Percentiles rank a stretch among this genome's conserved stretches.
Evolutionary conservation across 53 echinoderm and acorn worm species (phyloP).

Genomic region (Zoroaster sp.): DNA sequence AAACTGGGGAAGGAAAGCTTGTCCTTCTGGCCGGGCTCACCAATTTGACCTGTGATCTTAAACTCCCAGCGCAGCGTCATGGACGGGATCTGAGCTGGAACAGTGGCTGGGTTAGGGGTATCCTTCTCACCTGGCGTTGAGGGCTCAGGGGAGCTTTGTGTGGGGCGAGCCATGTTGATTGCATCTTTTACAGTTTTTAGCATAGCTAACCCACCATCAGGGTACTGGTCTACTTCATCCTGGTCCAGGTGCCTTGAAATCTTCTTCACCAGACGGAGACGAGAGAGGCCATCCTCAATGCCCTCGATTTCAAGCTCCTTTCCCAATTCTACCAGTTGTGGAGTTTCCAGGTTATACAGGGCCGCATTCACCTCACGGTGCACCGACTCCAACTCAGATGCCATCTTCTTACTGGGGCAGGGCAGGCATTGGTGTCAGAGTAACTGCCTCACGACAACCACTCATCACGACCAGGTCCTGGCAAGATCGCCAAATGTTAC

Average conservation of each 20-base stretch:
- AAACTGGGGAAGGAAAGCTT: constrained; percentile 34
- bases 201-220: background rate
- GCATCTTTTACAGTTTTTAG: background rate
- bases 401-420: background rate
- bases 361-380: background rate
- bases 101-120: background rate
- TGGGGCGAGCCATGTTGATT: background rate
- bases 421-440: too few relatives aligned
- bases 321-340: background rate
- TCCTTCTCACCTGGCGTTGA: background rate
- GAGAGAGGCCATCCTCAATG: background rate
- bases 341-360: background rate
- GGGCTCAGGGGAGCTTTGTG: background rate
- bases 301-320: background rate
- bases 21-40: constrained; percentile 62
- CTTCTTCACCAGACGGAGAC: too few relatives aligned
- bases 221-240: background rate
- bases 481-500: too few relatives aligned
- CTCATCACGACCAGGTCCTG: too few relatives aligned
- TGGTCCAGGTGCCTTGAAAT: too few relatives aligned
- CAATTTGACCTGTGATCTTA: constrained; percentile 51
- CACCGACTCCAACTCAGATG: background rate
- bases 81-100: background rate
- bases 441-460: too few relatives aligned
- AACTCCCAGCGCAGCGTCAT: background rate